Evolutionary conservation across 2,797 vertebrate genomes (phyloP).

Genomic region (Petrocephalus schoutedeni): DNA sequence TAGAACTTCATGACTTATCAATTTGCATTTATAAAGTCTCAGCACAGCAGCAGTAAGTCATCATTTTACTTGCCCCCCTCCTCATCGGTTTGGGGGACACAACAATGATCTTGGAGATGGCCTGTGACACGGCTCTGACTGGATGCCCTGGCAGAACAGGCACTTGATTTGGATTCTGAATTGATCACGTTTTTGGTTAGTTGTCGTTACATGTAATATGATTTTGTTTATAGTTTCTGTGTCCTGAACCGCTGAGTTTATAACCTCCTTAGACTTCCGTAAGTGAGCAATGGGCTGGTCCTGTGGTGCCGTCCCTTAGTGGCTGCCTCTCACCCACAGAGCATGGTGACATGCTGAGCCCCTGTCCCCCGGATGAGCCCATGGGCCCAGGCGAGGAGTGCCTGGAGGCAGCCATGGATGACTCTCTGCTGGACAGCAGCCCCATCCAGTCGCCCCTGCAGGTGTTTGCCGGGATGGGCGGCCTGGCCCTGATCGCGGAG

Average conservation of each 20-base stretch:
- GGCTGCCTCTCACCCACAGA: conserved; percentile 51
- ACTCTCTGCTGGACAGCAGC: conserved; percentile 86
- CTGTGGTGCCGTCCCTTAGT: neutral
- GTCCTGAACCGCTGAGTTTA: neutral
- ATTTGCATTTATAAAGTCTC: neutral
- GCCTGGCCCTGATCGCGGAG: conserved; percentile 93
- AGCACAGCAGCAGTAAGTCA: neutral
- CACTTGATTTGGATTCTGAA: neutral
- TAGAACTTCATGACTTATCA: neutral
- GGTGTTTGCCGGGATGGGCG: conserved; percentile 98
- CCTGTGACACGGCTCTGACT: neutral
- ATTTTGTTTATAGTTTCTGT: neutral
- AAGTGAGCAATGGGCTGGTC: neutral
- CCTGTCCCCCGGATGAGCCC: conserved; percentile 85
- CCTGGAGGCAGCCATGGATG: conserved; percentile 81
- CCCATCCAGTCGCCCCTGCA: conserved; percentile 95
- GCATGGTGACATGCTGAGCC: conserved; percentile 81
- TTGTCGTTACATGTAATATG: neutral
- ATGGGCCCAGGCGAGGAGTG: conserved; percentile 84
- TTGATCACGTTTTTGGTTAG: neutral
- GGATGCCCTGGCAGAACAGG: neutral
- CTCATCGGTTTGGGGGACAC: neutral
- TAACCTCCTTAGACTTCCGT: neutral
- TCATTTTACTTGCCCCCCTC: neutral
- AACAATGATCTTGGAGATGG: neutral